Percentiles rank a stretch among this genome's conserved stretches.
phyloP scores from a whole-genome alignment of 2,888 invertebrate genomes.

The Chromoteleia sp. region DNA sequence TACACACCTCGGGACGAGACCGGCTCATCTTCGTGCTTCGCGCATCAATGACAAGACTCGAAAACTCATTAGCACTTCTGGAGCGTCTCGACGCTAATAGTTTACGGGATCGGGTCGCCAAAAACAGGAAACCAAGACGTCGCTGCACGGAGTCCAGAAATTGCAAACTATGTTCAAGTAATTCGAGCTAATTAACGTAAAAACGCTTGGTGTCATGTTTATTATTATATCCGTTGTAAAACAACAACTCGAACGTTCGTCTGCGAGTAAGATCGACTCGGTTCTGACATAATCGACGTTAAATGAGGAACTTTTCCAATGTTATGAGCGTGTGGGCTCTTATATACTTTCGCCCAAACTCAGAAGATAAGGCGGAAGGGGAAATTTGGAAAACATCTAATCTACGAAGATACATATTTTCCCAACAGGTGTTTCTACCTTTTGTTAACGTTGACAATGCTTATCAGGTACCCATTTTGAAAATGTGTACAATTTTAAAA shows the following conservation, averaged over 20 bases:
- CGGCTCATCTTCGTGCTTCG: constrained; percentile 34
- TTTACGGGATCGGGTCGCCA: constrained; percentile 51
- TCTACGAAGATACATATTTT: no score
- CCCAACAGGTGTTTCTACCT: no score
- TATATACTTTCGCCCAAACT: no score
- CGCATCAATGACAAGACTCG: constrained; percentile 69
- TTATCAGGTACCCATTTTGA: no score
- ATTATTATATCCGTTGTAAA: constrained; percentile 51
- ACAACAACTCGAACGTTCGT: constrained; percentile 25
- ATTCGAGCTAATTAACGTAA: constrained; percentile 54
- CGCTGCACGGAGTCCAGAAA: constrained; percentile 1
- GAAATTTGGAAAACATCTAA: no score
- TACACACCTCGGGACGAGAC: no score
- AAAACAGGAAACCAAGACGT: constrained; percentile 35
- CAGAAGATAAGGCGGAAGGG: no score
- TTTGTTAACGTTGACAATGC: no score
- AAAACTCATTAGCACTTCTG: constrained; percentile 71
- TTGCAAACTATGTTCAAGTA: constrained; percentile 37
- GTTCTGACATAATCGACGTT: constrained; percentile 20
- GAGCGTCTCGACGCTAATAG: constrained; percentile 60
- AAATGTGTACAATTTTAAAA: no score
- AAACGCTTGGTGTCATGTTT: constrained; percentile 41
- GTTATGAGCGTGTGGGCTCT: no score
- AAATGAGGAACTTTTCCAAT: constrained; percentile 36
- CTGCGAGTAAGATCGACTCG: background rate